Base-by-base conservation (phyloP, 2,113 vertebrate species). In the Rostratula benghalensis region DNA sequence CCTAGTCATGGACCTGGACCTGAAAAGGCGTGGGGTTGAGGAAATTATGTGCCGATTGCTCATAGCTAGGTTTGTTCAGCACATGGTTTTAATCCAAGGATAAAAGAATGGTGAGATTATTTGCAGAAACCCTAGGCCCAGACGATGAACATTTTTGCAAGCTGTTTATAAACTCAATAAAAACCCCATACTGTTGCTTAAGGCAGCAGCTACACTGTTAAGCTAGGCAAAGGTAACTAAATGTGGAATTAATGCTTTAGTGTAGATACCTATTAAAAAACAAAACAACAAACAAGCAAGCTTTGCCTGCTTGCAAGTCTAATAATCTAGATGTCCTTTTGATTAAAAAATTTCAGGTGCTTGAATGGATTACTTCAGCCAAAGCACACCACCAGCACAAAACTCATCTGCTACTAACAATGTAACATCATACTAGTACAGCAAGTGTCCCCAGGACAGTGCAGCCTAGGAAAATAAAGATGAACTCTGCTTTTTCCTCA, bases 1-100 rank as follows among this genome's bases (percentile, higher is more conserved):
- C 90, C 95, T 92, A 89, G 88, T 80, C 95, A 95, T 70, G 92
- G 92, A 93, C 83, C 79, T 46, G 95, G 86, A 94, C 92, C 88
- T 94, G 96, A 81, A 92, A 94, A 96, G 93, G 89, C 2, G 89
- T 75, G 93, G 80, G 94, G 89, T 93, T 95, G 91, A 92, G 77
- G 93, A 91, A 83, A 92, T 89, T 63, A 92, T 71, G 96, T 96
- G 94, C 94, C 82, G 94, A 94, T 64, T 93, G 43, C 68, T 84
- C 48, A 24, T 30, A 79, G 65, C 48, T 92, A 95, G 19, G 60
- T 89, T 91, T 93, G 79, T 65, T 95, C 93, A 96, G 93, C 93
- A 96, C 93, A 84, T 28, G 48, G 37, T 76, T 93, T 87, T 79
- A 94, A 89, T 60, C 74, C 64, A 86, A 75, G 69, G 77, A 92